Conservation (phyloP, 2,888 invertebrate genomes). For the Folsomia manolachei region DNA sequence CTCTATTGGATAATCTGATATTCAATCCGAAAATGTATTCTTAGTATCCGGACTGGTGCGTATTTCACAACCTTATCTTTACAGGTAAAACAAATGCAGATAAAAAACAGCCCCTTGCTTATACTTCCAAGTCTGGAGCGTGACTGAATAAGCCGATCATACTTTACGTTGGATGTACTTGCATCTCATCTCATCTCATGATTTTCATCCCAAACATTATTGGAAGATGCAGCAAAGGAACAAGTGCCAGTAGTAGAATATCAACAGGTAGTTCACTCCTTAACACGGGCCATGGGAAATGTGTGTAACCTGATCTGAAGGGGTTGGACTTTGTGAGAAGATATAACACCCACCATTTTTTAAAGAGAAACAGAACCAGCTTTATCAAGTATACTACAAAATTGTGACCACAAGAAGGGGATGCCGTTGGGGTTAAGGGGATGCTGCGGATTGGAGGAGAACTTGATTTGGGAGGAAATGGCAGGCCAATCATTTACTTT, state of each 20-base stretch:
- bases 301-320: background rate
- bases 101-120: background rate
- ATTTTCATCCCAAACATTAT: background rate
- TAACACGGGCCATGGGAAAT: background rate
- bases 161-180: constrained; percentile 18
- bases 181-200: constrained; percentile 9
- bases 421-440: background rate
- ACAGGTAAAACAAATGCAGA: background rate
- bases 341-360: background rate
- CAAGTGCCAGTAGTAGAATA: constrained; percentile 11
- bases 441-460: background rate
- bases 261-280: constrained; percentile 13
- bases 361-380: too few relatives aligned
- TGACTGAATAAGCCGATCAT: constrained; percentile 37
- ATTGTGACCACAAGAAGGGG: background rate
- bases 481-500: background rate
- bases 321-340: background rate
- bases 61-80: too few relatives aligned
- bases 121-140: constrained; percentile 39
- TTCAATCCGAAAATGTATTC: too few relatives aligned
- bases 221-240: constrained; percentile 21
- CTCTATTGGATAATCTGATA: too few relatives aligned
- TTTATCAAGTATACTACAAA: too few relatives aligned
- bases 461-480: background rate
- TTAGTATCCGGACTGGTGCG: too few relatives aligned